These are phyloP conservation scores for Distichodus sexfasciatus DNA, from an alignment of 2,797 vertebrate genomes.

Conservation along the genomic window DNA sequence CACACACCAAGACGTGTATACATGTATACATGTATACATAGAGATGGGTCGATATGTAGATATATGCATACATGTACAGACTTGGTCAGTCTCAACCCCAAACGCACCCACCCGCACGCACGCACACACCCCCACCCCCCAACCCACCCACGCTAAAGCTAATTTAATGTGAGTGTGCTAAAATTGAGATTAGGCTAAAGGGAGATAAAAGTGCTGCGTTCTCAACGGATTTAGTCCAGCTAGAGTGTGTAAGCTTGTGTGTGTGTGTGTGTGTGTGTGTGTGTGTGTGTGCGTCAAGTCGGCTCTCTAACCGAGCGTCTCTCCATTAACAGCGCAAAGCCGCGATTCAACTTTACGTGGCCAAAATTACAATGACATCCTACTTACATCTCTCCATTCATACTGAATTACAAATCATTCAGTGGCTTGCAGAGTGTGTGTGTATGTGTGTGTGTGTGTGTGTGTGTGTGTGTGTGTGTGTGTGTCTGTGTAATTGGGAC, in stretches of 20 bases:
- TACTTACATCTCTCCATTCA: background rate
- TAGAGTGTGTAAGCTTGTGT: background rate
- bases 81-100: no score
- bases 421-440: background rate
- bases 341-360: conserved; percentile 18
- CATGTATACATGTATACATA: background rate
- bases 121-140: no score
- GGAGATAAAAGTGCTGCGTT: background rate
- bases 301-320: background rate
- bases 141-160: no score
- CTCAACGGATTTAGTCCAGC: background rate
- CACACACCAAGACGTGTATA: background rate
- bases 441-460: background rate
- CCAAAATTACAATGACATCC: background rate
- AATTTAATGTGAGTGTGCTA: background rate
- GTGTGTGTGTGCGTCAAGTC: conserved; percentile 12
- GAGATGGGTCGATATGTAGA: background rate
- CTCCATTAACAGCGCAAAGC: background rate
- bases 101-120: no score
- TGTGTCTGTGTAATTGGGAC: background rate
- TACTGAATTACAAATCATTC: background rate
- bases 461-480: background rate
- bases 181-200: background rate
- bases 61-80: background rate
- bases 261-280: background rate